Evolutionary conservation across 2,113 vertebrate species (phyloP).

Genomic region (Otolemur garnettii): DNA sequence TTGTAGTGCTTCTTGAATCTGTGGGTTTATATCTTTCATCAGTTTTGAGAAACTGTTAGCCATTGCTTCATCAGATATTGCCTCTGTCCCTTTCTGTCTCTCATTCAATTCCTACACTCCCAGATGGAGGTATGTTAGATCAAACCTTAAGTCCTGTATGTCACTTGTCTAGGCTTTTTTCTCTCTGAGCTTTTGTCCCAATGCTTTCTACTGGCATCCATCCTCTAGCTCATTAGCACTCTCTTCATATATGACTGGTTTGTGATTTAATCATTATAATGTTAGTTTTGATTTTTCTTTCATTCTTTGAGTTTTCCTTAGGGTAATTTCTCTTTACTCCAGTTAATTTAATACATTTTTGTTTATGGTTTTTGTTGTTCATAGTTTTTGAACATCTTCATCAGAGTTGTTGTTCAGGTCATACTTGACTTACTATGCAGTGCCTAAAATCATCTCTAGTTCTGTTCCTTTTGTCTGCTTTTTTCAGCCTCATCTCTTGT

Average conservation of each 20-base stretch:
- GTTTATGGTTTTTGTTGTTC: background rate
- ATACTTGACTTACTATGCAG: background rate
- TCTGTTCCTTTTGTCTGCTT: background rate
- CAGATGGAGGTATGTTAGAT: background rate
- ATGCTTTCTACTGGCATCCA: background rate
- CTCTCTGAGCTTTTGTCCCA: background rate
- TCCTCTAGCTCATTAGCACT: background rate
- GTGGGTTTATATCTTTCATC: slow-evolving; percentile 45
- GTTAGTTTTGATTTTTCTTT: slow-evolving; percentile 1
- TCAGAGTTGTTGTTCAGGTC: background rate
- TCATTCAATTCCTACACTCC: background rate
- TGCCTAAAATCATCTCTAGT: background rate
- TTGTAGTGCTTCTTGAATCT: slow-evolving; percentile 1
- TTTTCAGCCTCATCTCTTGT: background rate
- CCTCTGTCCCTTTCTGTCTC: background rate
- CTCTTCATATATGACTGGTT: background rate
- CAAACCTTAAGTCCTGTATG: background rate
- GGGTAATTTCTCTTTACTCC: background rate
- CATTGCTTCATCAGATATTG: background rate
- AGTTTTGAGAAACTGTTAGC: background rate
- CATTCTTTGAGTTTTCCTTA: background rate
- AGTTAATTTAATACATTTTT: background rate
- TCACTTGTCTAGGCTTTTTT: background rate
- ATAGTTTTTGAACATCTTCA: background rate
- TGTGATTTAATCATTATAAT: background rate